Evolutionary conservation across 2,888 invertebrate species (phyloP).

Genomic region (Bembecia ichneumoniformis): DNA sequence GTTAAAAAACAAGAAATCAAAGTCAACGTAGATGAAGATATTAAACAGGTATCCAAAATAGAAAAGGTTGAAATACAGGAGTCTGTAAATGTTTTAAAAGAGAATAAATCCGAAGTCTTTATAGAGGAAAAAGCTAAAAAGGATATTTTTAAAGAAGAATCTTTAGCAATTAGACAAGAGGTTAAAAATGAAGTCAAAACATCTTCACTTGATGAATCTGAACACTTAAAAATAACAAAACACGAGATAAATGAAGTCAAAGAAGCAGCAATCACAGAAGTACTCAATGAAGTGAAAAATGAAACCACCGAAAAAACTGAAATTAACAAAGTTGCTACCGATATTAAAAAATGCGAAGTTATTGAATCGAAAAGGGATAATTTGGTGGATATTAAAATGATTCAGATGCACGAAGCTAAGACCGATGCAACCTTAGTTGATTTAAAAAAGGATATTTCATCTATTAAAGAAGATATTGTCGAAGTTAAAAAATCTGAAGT

Average conservation of each 20-base stretch:
- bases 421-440: background rate
- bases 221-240: constrained; percentile 6
- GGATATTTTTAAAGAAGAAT: constrained; percentile 4
- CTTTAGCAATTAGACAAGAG: constrained; percentile 2
- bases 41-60: constrained; percentile 7
- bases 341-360: background rate
- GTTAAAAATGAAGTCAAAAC: constrained; percentile 10
- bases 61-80: background rate
- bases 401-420: background rate
- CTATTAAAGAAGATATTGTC: background rate
- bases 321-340: background rate
- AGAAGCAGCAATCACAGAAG: constrained; percentile 1
- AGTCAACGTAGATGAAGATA: constrained; percentile 9
- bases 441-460: background rate
- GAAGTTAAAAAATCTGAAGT: background rate
- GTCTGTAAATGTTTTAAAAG: constrained; percentile 2
- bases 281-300: background rate
- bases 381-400: too few species aligned
- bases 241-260: constrained; percentile 4
- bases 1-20: constrained; percentile 5
- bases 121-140: constrained; percentile 19
- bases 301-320: background rate
- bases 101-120: constrained; percentile 5
- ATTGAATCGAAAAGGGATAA: background rate
- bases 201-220: constrained; percentile 7